Percentiles rank a stretch among this genome's conserved stretches.
Conservation (phyloP, 1,140 invertebrate genomes). For the Agraylea sexmaculata region DNA sequence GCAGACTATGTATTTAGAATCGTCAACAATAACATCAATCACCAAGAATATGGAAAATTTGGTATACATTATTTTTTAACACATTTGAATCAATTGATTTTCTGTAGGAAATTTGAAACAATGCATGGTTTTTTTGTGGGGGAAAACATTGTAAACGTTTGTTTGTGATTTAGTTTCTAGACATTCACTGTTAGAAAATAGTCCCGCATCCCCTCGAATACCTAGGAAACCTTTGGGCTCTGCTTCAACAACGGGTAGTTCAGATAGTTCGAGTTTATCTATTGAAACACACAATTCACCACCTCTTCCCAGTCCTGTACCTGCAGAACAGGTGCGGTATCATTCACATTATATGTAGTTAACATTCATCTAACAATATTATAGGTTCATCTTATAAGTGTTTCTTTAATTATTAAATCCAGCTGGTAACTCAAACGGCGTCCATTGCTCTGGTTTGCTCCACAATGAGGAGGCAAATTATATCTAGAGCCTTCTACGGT, state of each 20-base stretch:
- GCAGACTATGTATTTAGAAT: constrained; percentile 87
- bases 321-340: constrained; percentile 29
- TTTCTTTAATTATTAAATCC: constrained; percentile 2
- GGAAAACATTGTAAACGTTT: constrained; percentile 24
- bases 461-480: constrained; percentile 89
- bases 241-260: constrained; percentile 33
- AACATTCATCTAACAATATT: constrained; percentile 1
- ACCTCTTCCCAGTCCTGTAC: constrained; percentile 22
- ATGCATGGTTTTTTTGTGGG: constrained; percentile 28
- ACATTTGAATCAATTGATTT: background rate
- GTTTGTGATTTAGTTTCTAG: constrained; percentile 28
- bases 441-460: constrained; percentile 70
- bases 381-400: background rate
- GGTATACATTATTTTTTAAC: constrained; percentile 12
- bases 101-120: background rate
- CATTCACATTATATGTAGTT: background rate
- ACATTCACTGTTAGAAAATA: constrained; percentile 33
- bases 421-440: constrained; percentile 31
- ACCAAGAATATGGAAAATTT: constrained; percentile 59
- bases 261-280: constrained; percentile 38
- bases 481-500: constrained; percentile 90
- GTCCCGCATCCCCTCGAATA: constrained; percentile 31
- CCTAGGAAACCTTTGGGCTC: constrained; percentile 35
- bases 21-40: constrained; percentile 59
- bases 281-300: constrained; percentile 31